A percentile compares a stretch with the other conserved stretches of the same genome.
These are phyloP conservation scores for Calameuta idolon DNA, from an alignment of 2,888 invertebrate genomes.

Conservation along the genomic window DNA sequence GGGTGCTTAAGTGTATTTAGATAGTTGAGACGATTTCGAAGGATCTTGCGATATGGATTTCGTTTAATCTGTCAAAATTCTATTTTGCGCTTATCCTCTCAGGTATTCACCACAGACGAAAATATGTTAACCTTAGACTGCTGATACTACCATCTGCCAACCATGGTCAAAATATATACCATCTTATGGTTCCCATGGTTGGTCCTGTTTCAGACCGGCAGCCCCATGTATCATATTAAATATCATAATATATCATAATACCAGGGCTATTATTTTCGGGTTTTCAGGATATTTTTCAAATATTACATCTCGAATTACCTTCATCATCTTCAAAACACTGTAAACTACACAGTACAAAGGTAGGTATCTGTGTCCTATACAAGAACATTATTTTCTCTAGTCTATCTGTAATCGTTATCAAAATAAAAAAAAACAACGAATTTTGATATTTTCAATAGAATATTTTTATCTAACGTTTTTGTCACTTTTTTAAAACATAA, in stretches of 20 bases:
- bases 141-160: neutral
- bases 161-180: slow-evolving; percentile 31
- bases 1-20: neutral
- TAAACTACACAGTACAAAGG: neutral
- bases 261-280: slow-evolving; percentile 28
- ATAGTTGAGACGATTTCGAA: neutral
- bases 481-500: neutral
- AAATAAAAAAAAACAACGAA: neutral
- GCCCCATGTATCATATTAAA: slow-evolving; percentile 42
- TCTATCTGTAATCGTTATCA: neutral
- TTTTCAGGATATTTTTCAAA: slow-evolving; percentile 31
- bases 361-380: neutral
- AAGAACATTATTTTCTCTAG: neutral
- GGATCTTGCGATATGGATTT: neutral
- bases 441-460: neutral
- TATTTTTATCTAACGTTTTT: neutral
- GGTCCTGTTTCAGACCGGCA: slow-evolving; percentile 15
- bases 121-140: neutral
- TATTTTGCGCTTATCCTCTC: neutral
- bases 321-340: neutral
- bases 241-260: slow-evolving; percentile 52
- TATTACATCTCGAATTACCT: slow-evolving; percentile 28
- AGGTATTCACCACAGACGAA: neutral
- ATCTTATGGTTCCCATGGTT: slow-evolving; percentile 15
- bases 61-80: neutral